These are phyloP conservation scores for Pedionomus torquatus DNA, from an alignment of 2,113 vertebrate species.

Conservation along the genomic window DNA sequence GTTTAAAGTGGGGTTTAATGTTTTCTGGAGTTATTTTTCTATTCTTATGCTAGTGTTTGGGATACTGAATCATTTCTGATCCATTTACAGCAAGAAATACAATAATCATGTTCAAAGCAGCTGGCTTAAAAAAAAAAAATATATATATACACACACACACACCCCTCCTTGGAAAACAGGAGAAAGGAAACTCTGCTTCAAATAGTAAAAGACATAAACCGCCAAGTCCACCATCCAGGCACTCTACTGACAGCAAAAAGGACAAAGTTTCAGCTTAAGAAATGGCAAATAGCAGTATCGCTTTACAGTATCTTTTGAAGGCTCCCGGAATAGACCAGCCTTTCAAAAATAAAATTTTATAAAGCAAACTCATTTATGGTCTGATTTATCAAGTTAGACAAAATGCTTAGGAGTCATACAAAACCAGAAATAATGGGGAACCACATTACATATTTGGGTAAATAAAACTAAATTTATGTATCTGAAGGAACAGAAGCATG, in stretches of 20 bases:
- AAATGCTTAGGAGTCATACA: background rate
- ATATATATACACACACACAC: background rate
- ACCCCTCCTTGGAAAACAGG: background rate
- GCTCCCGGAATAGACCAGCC: background rate
- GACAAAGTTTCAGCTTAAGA: background rate
- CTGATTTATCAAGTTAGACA: background rate
- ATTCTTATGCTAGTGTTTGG: background rate
- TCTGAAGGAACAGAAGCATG: background rate
- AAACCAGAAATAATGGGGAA: background rate
- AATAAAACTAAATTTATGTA: background rate
- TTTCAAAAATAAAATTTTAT: background rate
- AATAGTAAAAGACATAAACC: background rate
- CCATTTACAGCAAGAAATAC: conserved; percentile 16
- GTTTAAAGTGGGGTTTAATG: background rate
- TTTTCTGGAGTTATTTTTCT: background rate
- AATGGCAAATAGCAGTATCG: rapidly evolving
- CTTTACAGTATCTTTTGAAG: background rate
- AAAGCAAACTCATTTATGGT: background rate
- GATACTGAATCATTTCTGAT: conserved; percentile 11
- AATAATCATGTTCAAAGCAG: background rate
- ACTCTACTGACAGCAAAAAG: background rate
- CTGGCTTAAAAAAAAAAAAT: background rate
- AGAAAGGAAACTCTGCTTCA: conserved; percentile 15
- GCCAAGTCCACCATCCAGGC: background rate
- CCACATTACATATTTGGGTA: background rate